Evolutionary conservation across 2,113 vertebrate genomes (phyloP).

Genomic region (Hiodon tergisus): DNA sequence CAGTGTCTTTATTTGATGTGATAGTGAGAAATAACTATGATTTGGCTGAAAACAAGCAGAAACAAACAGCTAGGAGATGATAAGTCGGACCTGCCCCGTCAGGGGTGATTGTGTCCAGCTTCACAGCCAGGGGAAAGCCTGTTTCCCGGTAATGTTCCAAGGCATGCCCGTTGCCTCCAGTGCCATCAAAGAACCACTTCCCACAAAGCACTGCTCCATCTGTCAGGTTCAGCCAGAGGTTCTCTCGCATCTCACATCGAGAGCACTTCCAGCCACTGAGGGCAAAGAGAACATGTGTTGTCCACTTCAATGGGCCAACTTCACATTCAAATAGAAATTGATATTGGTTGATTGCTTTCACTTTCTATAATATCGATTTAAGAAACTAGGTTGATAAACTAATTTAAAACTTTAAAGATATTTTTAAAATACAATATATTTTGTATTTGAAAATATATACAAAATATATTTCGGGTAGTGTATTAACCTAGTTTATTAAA

Average conservation of each 20-base stretch:
- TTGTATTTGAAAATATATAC: no score
- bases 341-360: no score
- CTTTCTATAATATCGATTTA: no score
- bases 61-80: background rate
- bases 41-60: no score
- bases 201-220: slow-evolving; percentile 88
- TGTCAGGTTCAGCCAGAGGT: slow-evolving; percentile 94
- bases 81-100: slow-evolving; percentile 85
- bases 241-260: slow-evolving; percentile 88
- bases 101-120: slow-evolving; percentile 89
- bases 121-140: slow-evolving; percentile 86
- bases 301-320: background rate
- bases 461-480: no score
- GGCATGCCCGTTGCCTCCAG: slow-evolving; percentile 86
- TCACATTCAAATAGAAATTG: no score
- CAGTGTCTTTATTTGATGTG: no score
- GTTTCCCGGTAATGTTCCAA: slow-evolving; percentile 86
- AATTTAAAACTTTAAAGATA: no score
- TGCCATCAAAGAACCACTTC: slow-evolving; percentile 95
- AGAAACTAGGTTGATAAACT: no score
- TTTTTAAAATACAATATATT: no score
- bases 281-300: slow-evolving; percentile 7
- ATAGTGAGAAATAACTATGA: no score
- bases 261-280: slow-evolving; percentile 92
- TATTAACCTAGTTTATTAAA: no score